Percentiles rank a stretch among this genome's conserved stretches.
phyloP scores from a whole-genome alignment of 2,797 vertebrate genomes.

The Micromesistius poutassou region DNA sequence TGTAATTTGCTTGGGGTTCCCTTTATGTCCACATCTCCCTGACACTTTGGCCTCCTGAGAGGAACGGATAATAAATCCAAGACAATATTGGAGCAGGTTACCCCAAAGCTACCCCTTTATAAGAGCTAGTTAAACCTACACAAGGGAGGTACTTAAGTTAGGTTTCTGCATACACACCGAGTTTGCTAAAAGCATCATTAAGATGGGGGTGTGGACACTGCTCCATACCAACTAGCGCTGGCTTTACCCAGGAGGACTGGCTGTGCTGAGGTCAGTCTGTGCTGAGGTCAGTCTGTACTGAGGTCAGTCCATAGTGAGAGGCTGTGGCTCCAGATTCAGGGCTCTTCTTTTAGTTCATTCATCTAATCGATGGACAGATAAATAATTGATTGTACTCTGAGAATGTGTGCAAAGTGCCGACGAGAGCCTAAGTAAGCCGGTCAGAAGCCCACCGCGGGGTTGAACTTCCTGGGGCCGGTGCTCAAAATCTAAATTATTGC shows the following conservation, averaged over 20 bases:
- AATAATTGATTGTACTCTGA: background rate
- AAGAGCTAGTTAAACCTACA: background rate
- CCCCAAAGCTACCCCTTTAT: background rate
- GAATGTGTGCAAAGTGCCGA: background rate
- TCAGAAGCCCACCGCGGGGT: background rate
- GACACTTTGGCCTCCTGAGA: background rate
- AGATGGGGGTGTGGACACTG: background rate
- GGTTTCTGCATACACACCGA: background rate
- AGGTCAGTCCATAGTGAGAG: background rate
- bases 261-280: background rate
- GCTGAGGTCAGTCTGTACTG: background rate
- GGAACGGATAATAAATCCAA: background rate
- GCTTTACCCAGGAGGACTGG: background rate
- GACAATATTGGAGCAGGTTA: too few species aligned
- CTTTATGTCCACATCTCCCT: background rate
- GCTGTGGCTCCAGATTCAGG: background rate
- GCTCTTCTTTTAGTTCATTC: background rate
- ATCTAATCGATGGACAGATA: background rate
- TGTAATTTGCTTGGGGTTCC: background rate
- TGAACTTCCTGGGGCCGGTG: background rate
- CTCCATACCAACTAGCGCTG: background rate
- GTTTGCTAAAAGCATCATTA: background rate
- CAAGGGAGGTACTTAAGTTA: background rate
- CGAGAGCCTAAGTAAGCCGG: background rate
- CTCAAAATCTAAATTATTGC: background rate